Conservation (phyloP, 2,797 vertebrate genomes). For the Enteromius thamalakanensis region DNA sequence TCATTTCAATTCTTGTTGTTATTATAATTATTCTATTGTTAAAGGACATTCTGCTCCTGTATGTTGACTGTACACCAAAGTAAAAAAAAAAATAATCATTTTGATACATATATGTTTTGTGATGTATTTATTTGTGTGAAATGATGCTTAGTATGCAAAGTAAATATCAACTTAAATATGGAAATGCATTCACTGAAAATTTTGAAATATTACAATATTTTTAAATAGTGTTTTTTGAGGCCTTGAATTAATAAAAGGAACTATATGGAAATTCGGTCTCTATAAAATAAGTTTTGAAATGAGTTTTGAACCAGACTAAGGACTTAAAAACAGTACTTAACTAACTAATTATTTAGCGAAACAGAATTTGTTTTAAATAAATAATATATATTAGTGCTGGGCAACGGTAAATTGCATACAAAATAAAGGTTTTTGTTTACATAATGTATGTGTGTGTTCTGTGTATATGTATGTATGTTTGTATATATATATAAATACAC, state of each 20-base stretch:
- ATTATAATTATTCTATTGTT: conserved; percentile 71
- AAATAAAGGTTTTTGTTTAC: too few relatives aligned
- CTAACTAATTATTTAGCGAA: too few relatives aligned
- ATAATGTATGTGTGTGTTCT: too few relatives aligned
- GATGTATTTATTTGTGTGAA: conserved; percentile 30
- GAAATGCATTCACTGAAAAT: background rate
- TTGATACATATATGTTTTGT: conserved; percentile 60
- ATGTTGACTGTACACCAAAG: conserved; percentile 76
- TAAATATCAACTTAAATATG: background rate
- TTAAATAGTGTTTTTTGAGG: background rate
- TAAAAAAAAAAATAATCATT: conserved; percentile 67
- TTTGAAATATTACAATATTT: background rate
- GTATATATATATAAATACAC: too few relatives aligned
- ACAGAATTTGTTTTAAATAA: too few relatives aligned
- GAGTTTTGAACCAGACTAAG: too few relatives aligned
- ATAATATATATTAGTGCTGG: too few relatives aligned
- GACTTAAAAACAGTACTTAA: too few relatives aligned
- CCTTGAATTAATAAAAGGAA: background rate
- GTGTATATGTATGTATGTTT: too few relatives aligned
- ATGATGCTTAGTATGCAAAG: background rate
- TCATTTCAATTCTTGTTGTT: conserved; percentile 69
- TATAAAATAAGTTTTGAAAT: background rate
- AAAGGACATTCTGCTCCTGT: conserved; percentile 70
- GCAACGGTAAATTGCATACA: too few relatives aligned
- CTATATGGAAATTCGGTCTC: background rate